Percentiles rank a stretch among this genome's conserved stretches.
Conservation (phyloP, 2,113 vertebrate genomes). For the Addax nasomaculatus region DNA sequence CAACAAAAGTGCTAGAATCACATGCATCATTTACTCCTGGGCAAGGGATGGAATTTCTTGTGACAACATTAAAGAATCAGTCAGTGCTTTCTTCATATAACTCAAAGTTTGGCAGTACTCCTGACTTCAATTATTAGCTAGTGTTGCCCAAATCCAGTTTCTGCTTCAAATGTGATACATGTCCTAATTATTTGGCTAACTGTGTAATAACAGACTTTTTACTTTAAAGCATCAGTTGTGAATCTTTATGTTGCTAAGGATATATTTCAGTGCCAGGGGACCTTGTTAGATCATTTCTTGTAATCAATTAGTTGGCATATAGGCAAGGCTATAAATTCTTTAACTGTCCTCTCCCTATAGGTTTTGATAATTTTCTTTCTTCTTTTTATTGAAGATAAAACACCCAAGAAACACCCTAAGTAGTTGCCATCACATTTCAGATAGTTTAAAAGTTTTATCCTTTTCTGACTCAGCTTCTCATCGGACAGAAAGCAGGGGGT, state of each 20-base stretch:
- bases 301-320: conserved; percentile 28
- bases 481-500: not conserved
- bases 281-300: conserved; percentile 22
- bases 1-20: not conserved
- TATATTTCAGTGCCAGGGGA: conserved; percentile 9
- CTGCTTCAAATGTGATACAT: conserved; percentile 1
- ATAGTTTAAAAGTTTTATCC: not conserved
- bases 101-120: not conserved
- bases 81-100: not conserved
- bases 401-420: not conserved
- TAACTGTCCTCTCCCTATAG: not conserved
- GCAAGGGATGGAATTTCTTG: not conserved
- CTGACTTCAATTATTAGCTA: conserved; percentile 39
- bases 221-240: conserved; percentile 12
- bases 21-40: not conserved
- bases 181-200: conserved; percentile 45
- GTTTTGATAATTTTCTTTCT: conserved; percentile 41
- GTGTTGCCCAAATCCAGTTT: not conserved
- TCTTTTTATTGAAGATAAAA: conserved; percentile 51
- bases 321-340: conserved; percentile 11
- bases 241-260: not conserved
- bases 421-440: not conserved
- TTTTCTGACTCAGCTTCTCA: not conserved
- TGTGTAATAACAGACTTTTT: conserved; percentile 5
- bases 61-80: not conserved